These are phyloP conservation scores for Pyralis farinalis DNA, from an alignment of 2,888 invertebrate genomes.

Conservation along the genomic window DNA sequence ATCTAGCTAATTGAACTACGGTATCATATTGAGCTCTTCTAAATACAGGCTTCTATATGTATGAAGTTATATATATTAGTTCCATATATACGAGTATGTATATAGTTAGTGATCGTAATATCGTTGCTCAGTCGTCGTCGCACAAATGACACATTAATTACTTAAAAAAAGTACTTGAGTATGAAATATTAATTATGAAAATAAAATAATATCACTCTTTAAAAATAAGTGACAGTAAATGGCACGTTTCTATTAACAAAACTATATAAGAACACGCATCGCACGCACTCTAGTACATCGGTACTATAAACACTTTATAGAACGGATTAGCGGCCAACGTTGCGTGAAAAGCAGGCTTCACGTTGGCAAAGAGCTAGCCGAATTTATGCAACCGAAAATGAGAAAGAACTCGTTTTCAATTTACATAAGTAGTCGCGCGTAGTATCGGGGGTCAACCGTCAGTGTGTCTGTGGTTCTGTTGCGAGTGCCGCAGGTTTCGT, in stretches of 20 bases:
- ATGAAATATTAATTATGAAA: no score
- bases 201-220: no score
- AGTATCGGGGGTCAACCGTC: slow-evolving; percentile 44
- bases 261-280: neutral
- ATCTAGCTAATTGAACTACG: no score
- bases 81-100: no score
- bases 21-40: no score
- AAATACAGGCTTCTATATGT: no score
- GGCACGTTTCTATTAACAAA: neutral
- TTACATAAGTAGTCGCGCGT: slow-evolving; percentile 52
- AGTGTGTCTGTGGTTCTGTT: slow-evolving; percentile 46
- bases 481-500: slow-evolving; percentile 29
- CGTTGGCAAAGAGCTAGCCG: slow-evolving; percentile 64
- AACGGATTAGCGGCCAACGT: slow-evolving; percentile 59
- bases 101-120: no score
- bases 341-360: slow-evolving; percentile 67
- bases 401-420: slow-evolving; percentile 66
- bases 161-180: no score
- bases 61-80: no score
- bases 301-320: slow-evolving; percentile 41
- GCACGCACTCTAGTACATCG: slow-evolving; percentile 4
- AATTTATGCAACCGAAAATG: slow-evolving; percentile 72
- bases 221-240: no score
- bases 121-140: no score
- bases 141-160: no score